Evolutionary conservation across 2,113 vertebrate genomes (phyloP).

Genomic region (Gobiocypris rarus): DNA sequence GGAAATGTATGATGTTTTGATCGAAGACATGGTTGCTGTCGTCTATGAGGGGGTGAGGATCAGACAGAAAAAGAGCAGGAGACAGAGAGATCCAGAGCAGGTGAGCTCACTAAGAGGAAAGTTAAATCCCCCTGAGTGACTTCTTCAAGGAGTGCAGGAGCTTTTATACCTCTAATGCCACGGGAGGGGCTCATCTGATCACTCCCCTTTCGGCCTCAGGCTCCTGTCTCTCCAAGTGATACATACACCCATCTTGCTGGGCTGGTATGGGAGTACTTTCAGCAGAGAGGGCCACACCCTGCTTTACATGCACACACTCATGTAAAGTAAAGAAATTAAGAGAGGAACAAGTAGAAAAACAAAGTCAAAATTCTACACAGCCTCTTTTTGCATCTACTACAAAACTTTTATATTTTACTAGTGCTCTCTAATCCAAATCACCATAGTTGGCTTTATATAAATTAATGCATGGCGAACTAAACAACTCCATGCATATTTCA

Average conservation of each 20-base stretch:
- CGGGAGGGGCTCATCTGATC: conserved; percentile 56
- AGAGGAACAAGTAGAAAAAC: conserved; percentile 22
- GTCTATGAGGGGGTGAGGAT: conserved; percentile 32
- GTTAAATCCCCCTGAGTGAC: conserved; percentile 74
- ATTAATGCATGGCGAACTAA: background rate
- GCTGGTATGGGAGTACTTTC: conserved; percentile 64
- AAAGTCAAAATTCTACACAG: conserved; percentile 31
- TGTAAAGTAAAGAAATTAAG: background rate
- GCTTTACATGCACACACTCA: conserved; percentile 53
- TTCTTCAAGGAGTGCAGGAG: conserved; percentile 6
- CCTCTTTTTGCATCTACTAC: background rate
- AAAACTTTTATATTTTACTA: background rate
- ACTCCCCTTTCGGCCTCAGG: conserved; percentile 35
- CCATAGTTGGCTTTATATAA: background rate
- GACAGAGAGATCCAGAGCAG: conserved; percentile 62
- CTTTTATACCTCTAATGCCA: conserved; percentile 65
- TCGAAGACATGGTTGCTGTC: conserved; percentile 56
- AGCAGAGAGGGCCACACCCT: conserved; percentile 65
- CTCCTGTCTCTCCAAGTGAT: conserved; percentile 43
- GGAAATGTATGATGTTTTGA: background rate
- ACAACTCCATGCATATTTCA: conserved; percentile 33
- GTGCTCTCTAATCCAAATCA: background rate
- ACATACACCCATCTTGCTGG: conserved; percentile 60
- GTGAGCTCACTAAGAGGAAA: conserved; percentile 75
- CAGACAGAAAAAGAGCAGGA: conserved; percentile 33